Conservation (phyloP, 2,888 invertebrate species). For the Athalia circularis region DNA sequence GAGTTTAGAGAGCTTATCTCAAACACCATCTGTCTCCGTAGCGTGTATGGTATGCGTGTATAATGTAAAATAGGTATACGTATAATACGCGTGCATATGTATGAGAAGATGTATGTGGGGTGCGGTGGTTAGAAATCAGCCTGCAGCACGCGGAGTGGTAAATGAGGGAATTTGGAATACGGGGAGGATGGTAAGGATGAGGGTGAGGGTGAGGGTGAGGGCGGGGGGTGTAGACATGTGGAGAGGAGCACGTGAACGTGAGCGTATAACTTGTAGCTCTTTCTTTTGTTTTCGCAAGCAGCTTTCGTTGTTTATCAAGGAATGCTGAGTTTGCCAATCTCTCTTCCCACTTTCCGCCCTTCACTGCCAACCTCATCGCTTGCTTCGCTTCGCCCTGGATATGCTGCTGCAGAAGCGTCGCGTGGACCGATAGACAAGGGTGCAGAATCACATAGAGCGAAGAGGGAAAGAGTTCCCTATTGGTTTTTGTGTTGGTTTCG, state of each 20-base stretch:
- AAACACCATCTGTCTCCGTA: too few species aligned
- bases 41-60: too few species aligned
- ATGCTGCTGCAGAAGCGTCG: background rate
- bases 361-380: too few species aligned
- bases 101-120: too few species aligned
- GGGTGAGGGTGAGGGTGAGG: background rate
- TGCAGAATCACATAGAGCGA: slow-evolving; percentile 1
- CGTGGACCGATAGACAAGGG: background rate
- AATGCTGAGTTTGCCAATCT: slow-evolving; percentile 38
- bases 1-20: too few species aligned
- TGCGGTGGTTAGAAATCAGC: background rate
- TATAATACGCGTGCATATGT: background rate
- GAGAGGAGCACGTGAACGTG: slow-evolving; percentile 8
- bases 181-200: background rate
- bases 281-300: slow-evolving; percentile 17
- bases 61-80: too few species aligned
- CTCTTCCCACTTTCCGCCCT: background rate
- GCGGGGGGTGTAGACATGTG: background rate
- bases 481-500: slow-evolving; percentile 21
- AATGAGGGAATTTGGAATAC: slow-evolving; percentile 14
- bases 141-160: background rate
- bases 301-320: slow-evolving; percentile 37
- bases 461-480: background rate
- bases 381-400: too few species aligned
- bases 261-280: background rate